Conservation (phyloP, 2,888 invertebrate species). For the Lysandra coridon region DNA sequence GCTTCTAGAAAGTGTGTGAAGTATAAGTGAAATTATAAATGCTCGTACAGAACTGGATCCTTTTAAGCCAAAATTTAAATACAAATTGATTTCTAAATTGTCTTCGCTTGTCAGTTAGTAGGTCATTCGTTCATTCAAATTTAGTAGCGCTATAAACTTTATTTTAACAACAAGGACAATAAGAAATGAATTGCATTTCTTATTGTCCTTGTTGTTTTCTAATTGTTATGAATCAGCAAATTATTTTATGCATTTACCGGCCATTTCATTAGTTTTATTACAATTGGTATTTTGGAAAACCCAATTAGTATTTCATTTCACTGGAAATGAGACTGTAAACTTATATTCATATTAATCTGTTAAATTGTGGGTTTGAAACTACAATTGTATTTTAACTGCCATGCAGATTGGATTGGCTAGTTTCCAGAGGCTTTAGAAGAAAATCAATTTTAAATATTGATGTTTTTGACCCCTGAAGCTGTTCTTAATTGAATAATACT, state of each 20-base stretch:
- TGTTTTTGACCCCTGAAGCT: not conserved
- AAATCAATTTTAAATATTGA: not conserved
- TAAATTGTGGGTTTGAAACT: too few species aligned
- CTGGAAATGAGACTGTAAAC: not conserved
- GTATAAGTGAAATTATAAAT: constrained; percentile 18
- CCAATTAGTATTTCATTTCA: not conserved
- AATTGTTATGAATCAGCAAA: not conserved
- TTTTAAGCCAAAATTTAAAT: constrained; percentile 16
- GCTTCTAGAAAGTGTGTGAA: constrained; percentile 27
- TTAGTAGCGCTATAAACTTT: not conserved
- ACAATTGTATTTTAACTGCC: not conserved
- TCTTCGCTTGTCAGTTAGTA: not conserved
- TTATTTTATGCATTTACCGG: not conserved
- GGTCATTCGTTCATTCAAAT: not conserved
- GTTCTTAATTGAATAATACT: not conserved
- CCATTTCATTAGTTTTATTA: not conserved
- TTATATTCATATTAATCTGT: too few species aligned
- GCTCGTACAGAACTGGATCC: constrained; percentile 11
- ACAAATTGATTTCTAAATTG: constrained; percentile 16
- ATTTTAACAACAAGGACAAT: not conserved
- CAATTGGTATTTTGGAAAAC: not conserved
- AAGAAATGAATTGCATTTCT: not conserved
- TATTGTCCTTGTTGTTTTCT: constrained; percentile 1
- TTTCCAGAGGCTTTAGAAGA: not conserved
- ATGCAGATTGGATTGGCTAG: not conserved